These are phyloP conservation scores for Mylabris sibirica DNA, from an alignment of 2,888 invertebrate genomes.

Conservation along the genomic window DNA sequence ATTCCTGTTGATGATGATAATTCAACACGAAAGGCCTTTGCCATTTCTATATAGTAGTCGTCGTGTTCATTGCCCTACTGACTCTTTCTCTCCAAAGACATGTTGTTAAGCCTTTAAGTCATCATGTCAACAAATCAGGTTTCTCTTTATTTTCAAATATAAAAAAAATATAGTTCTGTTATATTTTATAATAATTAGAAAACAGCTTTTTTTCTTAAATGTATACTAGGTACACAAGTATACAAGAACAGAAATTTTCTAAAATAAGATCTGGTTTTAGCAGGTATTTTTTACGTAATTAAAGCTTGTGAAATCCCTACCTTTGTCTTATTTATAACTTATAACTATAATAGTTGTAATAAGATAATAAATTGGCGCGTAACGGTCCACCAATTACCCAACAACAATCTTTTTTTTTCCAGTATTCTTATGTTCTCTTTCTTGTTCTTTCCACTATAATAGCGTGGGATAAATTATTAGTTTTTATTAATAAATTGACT, in stretches of 20 bases:
- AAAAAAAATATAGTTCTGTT: neutral
- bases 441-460: neutral
- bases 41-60: neutral
- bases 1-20: slow-evolving; percentile 1
- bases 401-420: neutral
- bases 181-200: neutral
- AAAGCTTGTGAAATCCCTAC: neutral
- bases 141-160: neutral
- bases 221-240: too few species aligned
- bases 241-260: neutral
- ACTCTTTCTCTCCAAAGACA: slow-evolving; percentile 3
- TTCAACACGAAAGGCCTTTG: slow-evolving; percentile 12
- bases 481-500: slow-evolving; percentile 1
- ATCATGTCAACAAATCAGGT: slow-evolving; percentile 1
- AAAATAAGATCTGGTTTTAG: neutral
- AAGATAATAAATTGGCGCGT: slow-evolving; percentile 8
- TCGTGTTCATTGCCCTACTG: slow-evolving; percentile 10
- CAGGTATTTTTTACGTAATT: neutral
- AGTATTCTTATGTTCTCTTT: neutral
- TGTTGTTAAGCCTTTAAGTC: neutral
- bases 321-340: neutral
- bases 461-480: slow-evolving; percentile 6
- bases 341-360: slow-evolving; percentile 2
- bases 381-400: slow-evolving; percentile 10
- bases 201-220: neutral